Base-by-base conservation (phyloP, 1,140 invertebrate species). In the Phenacoccus solenopsis region DNA sequence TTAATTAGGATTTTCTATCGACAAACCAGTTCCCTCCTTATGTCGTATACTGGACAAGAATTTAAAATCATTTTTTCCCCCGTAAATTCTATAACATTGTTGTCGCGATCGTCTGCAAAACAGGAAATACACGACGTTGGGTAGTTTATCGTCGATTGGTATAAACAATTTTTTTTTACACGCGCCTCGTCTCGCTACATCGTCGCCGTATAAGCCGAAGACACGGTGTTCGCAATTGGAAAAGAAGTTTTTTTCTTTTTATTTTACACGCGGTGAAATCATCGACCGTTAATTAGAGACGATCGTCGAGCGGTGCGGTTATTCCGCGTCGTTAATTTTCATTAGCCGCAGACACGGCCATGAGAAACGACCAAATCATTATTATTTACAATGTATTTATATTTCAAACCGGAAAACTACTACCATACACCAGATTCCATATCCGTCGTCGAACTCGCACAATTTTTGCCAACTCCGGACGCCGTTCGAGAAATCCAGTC, bases 371-470 rank as follows among this genome's bases (percentile, higher is more conserved):
- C 16, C 38, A n/a, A 49, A 49, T 49, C 13, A 49, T 49, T 49
- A 49, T 49, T 49, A 49, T 49, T 49, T 49, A 49, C 38, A 49
- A 49, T 49, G 38, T 49, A 49, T n/a, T n/a, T n/a, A n/a, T n/a
- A n/a, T n/a, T n/a, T n/a, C n/a, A n/a, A n/a, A n/a, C n/a, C n/a
- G n/a, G n/a, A n/a, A n/a, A n/a, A n/a, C n/a, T n/a, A n/a, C n/a
- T n/a, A n/a, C n/a, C n/a, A n/a, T n/a, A n/a, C n/a, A n/a, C n/a
- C n/a, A n/a, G n/a, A n/a, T n/a, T n/a, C n/a, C n/a, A n/a, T n/a
- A n/a, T n/a, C n/a, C n/a, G n/a, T n/a, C n/a, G n/a, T n/a, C n/a
- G n/a, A n/a, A n/a, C n/a, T n/a, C n/a, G n/a, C n/a, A n/a, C n/a
- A n/a, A n/a, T n/a, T n/a, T n/a, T n/a, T n/a, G n/a, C n/a, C n/a